These are phyloP conservation scores for Adelphocoris suturalis DNA, from an alignment of 2,888 invertebrate species.

Conservation along the genomic window DNA sequence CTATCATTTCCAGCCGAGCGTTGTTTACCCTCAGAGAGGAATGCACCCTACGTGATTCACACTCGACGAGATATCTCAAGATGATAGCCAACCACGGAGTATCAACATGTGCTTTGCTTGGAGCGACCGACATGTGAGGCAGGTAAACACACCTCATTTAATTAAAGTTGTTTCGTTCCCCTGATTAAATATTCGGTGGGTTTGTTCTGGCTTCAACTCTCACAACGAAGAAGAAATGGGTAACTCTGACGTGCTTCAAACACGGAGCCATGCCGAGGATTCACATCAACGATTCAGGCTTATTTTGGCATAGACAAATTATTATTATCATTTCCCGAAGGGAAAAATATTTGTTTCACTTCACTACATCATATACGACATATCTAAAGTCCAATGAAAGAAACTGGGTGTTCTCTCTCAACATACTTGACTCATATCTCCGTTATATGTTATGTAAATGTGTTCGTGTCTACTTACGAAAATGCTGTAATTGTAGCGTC, in stretches of 20 bases:
- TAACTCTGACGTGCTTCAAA: neutral
- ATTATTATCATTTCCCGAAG: no score
- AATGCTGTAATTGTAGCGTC: no score
- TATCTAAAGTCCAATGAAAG: no score
- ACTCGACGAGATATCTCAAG: slow-evolving; percentile 55
- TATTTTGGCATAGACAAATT: no score
- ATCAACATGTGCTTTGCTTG: slow-evolving; percentile 49
- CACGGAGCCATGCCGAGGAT: neutral
- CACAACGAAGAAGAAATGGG: neutral
- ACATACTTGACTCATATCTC: no score
- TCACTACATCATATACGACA: no score
- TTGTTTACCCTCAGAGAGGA: slow-evolving; percentile 53
- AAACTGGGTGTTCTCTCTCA: no score
- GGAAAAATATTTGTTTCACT: no score
- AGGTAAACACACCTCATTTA: slow-evolving; percentile 44
- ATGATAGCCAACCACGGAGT: slow-evolving; percentile 44
- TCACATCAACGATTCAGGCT: no score
- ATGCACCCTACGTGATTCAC: slow-evolving; percentile 52
- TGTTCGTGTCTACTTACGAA: no score
- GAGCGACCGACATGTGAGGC: neutral
- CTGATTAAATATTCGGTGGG: neutral
- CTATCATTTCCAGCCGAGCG: slow-evolving; percentile 56
- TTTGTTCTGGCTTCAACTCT: neutral
- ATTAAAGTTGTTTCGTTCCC: slow-evolving; percentile 38
- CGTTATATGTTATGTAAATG: no score